Evolutionary conservation across 2,797 vertebrate genomes (phyloP), one percentile per base, ranked within the genome.

Genomic region (Oreortyx pictus): DNA sequence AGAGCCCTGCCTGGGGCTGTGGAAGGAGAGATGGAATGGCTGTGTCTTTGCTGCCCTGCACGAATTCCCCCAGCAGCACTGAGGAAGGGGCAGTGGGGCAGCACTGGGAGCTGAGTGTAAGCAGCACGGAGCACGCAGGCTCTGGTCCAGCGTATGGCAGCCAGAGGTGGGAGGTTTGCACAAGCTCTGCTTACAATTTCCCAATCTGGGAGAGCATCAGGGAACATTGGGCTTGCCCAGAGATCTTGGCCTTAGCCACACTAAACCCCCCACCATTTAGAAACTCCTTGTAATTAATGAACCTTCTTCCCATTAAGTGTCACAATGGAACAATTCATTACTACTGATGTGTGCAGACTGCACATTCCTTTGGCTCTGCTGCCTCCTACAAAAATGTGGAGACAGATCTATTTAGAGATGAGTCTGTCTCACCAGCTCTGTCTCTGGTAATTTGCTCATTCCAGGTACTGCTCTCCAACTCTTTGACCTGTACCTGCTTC

Each of bases 271-370:
- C 9, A 12, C 52, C 14, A 39, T 14, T 79, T 68, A 47, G 94
- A 85, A 72, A 6, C 84, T 80, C 74, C 47, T 62, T 79, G 64
- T 67, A 75, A 82, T 86, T 93, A 88, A 67, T 79, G 87, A 88
- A 72, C 66, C 35, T 88, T 86, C 31, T 88, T 86, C 66, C 82
- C 68, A 65, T 67, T 77, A 52, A 37, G 13, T 67, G 50, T 72
- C 62, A 90, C 77, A 93, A 74, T 77, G 72, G 79, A 95, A 75
- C 82, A 82, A 86, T 92, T 91, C 31, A 76, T 84, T 72, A 56
- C 61, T 70, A 82, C 59, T 70, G 61, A 47, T 80, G 64, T 81
- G 84, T 88, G 67, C 76, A 78, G 64, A 19, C 44, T 76, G 74
- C 81, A 47, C 76, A 66, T 92, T 95, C 88, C 77, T 71, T 74